A percentile compares a stretch with the other conserved stretches of the same genome.
These are phyloP conservation scores for Dicycla oo DNA, from an alignment of 2,888 invertebrate genomes.

Conservation along the genomic window DNA sequence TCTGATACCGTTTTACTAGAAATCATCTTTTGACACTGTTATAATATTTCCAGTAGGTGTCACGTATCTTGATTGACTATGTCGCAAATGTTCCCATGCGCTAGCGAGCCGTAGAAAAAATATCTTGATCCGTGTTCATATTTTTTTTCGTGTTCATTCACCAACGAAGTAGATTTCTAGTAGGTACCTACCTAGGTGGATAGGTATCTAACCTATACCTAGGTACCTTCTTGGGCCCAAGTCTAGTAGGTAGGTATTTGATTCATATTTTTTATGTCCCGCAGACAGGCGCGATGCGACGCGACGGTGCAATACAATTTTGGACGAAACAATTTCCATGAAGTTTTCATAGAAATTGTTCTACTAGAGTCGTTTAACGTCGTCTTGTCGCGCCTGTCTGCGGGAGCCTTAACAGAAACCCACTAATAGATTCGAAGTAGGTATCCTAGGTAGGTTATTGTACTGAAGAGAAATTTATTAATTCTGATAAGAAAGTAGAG, in stretches of 20 bases:
- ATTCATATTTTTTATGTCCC: too few species aligned
- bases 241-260: too few species aligned
- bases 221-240: neutral
- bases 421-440: neutral
- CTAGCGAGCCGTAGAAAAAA: slow-evolving; percentile 10
- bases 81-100: slow-evolving; percentile 37
- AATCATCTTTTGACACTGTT: slow-evolving; percentile 38
- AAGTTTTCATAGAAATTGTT: too few species aligned
- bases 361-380: too few species aligned
- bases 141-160: neutral
- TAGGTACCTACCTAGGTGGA: neutral
- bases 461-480: neutral
- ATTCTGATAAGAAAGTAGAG: neutral
- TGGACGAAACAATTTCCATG: too few species aligned
- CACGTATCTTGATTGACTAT: slow-evolving; percentile 39
- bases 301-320: too few species aligned
- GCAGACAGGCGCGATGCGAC: too few species aligned
- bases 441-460: neutral
- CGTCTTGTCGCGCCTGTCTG: too few species aligned
- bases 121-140: slow-evolving; percentile 2
- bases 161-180: neutral
- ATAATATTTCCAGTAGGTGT: slow-evolving; percentile 44
- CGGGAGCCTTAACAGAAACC: neutral
- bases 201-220: neutral
- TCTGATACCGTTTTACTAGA: slow-evolving; percentile 28